A percentile compares a stretch with the other conserved stretches of the same genome.
Evolutionary conservation across 1,140 invertebrate genomes (phyloP).

Genomic region (Steinernema khuongi): DNA sequence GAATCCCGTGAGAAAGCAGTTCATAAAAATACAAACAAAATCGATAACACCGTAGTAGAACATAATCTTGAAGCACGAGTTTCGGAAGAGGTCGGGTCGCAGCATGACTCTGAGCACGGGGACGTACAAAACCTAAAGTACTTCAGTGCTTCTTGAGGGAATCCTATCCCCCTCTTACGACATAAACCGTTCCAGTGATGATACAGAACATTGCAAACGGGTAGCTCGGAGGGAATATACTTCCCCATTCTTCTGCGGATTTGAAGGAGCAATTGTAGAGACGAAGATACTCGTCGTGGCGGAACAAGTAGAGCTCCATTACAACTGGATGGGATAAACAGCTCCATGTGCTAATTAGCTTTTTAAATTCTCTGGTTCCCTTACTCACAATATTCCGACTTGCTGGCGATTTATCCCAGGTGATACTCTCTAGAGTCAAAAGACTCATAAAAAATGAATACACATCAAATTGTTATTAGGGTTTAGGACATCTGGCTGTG

Average conservation of each 20-base stretch:
- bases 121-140: constrained; percentile 24
- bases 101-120: constrained; percentile 25
- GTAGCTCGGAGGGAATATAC: background rate
- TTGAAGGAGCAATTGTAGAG: constrained; percentile 18
- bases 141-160: background rate
- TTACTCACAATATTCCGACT: too few species aligned
- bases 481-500: too few species aligned
- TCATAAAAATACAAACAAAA: constrained; percentile 17
- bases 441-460: too few species aligned
- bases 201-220: constrained; percentile 6
- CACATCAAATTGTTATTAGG: too few species aligned
- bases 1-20: constrained; percentile 24
- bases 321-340: too few species aligned
- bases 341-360: too few species aligned
- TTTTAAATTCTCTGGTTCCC: too few species aligned
- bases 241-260: background rate
- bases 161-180: constrained; percentile 13
- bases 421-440: too few species aligned
- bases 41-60: constrained; percentile 25
- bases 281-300: constrained; percentile 8
- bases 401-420: too few species aligned
- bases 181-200: background rate
- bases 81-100: background rate
- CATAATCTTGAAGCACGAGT: constrained; percentile 29
- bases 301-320: constrained; percentile 26